Conservation (phyloP, 2,888 invertebrate genomes). For the Nephrotoma guestfalica region DNA sequence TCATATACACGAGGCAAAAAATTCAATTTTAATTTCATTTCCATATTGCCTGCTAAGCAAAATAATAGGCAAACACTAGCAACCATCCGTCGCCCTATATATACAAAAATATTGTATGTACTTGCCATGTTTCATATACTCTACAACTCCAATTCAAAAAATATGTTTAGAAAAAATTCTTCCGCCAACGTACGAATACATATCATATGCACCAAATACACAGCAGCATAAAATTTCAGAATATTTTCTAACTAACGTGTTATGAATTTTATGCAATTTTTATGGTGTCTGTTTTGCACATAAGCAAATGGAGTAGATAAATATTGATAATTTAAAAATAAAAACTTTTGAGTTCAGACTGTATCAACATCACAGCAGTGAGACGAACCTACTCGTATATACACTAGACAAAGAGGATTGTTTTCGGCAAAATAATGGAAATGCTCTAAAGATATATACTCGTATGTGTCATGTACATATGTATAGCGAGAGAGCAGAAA, state of each 20-base stretch:
- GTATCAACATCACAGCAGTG: neutral
- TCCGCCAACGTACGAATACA: neutral
- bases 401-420: neutral
- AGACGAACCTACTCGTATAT: neutral
- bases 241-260: neutral
- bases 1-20: too few species aligned
- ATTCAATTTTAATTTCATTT: too few species aligned
- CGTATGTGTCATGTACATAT: neutral
- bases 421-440: neutral
- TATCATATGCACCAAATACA: neutral
- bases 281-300: neutral
- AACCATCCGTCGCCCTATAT: too few species aligned
- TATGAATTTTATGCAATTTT: neutral
- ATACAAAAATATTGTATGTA: too few species aligned
- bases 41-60: too few species aligned
- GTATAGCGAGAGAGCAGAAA: neutral
- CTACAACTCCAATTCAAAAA: neutral
- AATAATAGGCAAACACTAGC: too few species aligned
- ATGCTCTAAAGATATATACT: neutral
- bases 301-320: neutral
- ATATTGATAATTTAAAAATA: neutral
- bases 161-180: neutral
- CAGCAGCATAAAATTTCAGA: neutral
- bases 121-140: too few species aligned
- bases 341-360: neutral